A percentile compares a stretch with the other conserved stretches of the same genome.
Conservation (phyloP, 2,113 vertebrate species). For the Gobius niger region DNA sequence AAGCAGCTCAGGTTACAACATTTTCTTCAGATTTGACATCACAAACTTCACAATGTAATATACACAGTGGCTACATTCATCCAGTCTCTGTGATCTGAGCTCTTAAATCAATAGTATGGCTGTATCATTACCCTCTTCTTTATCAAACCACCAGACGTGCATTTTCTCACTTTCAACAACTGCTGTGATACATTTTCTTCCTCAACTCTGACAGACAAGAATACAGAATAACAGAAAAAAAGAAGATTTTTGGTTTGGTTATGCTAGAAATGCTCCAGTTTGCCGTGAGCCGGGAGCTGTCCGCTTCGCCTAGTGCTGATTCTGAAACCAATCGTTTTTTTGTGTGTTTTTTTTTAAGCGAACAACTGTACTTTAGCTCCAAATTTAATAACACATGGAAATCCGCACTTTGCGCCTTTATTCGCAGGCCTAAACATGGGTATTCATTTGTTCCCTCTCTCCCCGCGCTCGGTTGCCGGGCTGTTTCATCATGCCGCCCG, state of each 20-base stretch:
- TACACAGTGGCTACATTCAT: background rate
- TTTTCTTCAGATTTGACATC: background rate
- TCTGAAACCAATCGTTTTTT: background rate
- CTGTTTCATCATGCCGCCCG: constrained; percentile 55
- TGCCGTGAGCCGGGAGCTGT: background rate
- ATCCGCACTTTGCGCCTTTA: constrained; percentile 15
- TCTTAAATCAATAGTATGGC: background rate
- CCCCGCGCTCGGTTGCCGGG: constrained; percentile 44
- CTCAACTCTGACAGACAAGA: no score
- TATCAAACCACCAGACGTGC: background rate
- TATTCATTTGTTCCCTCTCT: constrained; percentile 39
- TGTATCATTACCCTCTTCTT: background rate
- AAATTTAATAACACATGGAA: constrained; percentile 10
- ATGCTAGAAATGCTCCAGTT: background rate
- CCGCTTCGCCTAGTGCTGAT: constrained; percentile 10
- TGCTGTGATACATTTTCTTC: background rate
- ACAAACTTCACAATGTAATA: background rate
- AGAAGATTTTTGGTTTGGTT: no score
- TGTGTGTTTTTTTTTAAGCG: background rate
- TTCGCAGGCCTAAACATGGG: constrained; percentile 19
- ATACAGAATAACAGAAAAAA: no score
- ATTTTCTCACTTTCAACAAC: background rate
- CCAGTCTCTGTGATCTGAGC: background rate
- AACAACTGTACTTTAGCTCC: background rate
- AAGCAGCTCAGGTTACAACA: background rate